Conservation (phyloP, 2,113 vertebrate genomes). For the Zapus hudsonius region DNA sequence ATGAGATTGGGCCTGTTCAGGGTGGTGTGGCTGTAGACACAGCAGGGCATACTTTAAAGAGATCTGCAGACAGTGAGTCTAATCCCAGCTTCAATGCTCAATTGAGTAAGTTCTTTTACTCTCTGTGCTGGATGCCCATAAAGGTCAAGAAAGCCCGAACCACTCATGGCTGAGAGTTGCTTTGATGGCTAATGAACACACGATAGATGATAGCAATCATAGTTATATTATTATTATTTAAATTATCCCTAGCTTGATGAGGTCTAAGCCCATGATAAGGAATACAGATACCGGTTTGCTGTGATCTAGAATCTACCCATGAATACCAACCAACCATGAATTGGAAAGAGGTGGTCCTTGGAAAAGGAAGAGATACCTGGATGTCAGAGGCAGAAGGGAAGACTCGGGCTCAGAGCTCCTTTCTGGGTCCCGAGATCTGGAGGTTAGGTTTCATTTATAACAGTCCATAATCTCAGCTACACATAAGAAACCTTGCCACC, state of each 20-base stretch:
- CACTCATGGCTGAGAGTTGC: neutral
- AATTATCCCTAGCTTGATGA: neutral
- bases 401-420: neutral
- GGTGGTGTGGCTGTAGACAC: no score
- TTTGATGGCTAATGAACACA: neutral
- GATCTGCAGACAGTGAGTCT: neutral
- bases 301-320: constrained; percentile 18
- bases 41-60: neutral
- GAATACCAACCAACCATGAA: neutral
- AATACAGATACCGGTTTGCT: neutral
- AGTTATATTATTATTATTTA: constrained; percentile 28
- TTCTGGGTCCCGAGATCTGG: neutral
- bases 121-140: neutral
- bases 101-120: neutral
- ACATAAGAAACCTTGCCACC: constrained; percentile 64
- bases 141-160: neutral
- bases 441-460: constrained; percentile 63
- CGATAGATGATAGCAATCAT: neutral
- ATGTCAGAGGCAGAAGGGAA: neutral
- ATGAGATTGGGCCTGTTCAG: no score
- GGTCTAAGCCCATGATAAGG: neutral
- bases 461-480: constrained; percentile 60
- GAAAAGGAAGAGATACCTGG: constrained; percentile 13
- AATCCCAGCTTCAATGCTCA: neutral
- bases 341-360: neutral